Evolutionary conservation across 2,797 vertebrate species (phyloP).

Genomic region (Chromis chromis): DNA sequence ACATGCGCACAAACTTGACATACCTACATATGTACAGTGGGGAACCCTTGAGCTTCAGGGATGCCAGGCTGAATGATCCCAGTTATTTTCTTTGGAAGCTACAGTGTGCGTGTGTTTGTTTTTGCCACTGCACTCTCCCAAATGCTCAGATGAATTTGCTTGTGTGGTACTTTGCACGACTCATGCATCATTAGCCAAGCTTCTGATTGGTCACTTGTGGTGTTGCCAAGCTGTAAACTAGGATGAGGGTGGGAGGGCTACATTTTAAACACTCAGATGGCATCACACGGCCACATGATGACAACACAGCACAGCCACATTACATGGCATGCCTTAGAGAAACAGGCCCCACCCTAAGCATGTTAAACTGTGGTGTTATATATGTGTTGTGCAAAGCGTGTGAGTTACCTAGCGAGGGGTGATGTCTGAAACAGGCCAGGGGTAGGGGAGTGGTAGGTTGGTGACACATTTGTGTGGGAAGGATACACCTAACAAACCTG

Average conservation of each 20-base stretch:
- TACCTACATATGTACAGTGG: conserved; percentile 91
- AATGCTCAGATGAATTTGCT: conserved; percentile 76
- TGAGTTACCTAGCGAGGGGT: conserved; percentile 66
- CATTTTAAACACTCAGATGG: conserved; percentile 51
- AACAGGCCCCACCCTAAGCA: conserved; percentile 76
- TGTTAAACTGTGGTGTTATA: conserved; percentile 77
- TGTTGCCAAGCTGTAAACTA: conserved; percentile 61
- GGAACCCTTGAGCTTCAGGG: conserved; percentile 86
- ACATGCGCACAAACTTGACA: conserved; percentile 84
- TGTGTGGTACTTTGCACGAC: conserved; percentile 82
- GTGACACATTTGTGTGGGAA: conserved; percentile 47
- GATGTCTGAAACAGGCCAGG: conserved; percentile 45
- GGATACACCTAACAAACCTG: conserved; percentile 44
- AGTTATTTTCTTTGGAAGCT: conserved; percentile 73
- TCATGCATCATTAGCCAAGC: conserved; percentile 77
- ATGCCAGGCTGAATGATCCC: conserved; percentile 82
- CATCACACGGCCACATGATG: conserved; percentile 45
- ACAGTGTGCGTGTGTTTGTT: conserved; percentile 72
- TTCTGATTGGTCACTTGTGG: conserved; percentile 72
- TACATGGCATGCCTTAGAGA: conserved; percentile 80
- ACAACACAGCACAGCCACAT: conserved; percentile 68
- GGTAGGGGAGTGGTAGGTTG: conserved; percentile 54
- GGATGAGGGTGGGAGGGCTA: conserved; percentile 60
- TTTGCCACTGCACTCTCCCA: conserved; percentile 73
- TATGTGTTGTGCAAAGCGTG: conserved; percentile 72